Percentiles rank a stretch among this genome's conserved stretches.
phyloP scores from a whole-genome alignment of 2,888 invertebrate species.

The Polydrusus pterygomalis region DNA sequence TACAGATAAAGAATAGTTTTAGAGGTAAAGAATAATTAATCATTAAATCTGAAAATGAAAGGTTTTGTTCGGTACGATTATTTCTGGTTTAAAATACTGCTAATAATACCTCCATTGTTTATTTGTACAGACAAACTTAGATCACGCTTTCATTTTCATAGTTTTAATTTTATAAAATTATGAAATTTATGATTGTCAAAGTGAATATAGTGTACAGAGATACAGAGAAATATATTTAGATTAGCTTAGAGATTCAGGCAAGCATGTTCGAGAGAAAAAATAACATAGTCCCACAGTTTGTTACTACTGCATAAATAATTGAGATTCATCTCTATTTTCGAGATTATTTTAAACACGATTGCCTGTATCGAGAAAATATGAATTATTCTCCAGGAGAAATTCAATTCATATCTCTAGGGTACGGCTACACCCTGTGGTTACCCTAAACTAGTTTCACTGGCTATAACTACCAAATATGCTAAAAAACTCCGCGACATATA shows the following conservation, averaged over 20 bases:
- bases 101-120: slow-evolving; percentile 36
- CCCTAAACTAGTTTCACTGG: slow-evolving; percentile 71
- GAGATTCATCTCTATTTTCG: slow-evolving; percentile 56
- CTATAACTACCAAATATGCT: slow-evolving; percentile 68
- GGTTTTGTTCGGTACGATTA: slow-evolving; percentile 18
- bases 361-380: slow-evolving; percentile 61
- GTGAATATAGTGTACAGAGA: slow-evolving; percentile 65
- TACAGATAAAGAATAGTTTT: slow-evolving; percentile 7
- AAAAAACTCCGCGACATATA: slow-evolving; percentile 69
- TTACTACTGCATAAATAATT: slow-evolving; percentile 36
- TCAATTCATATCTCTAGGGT: slow-evolving; percentile 69
- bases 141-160: slow-evolving; percentile 56
- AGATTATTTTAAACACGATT: slow-evolving; percentile 58
- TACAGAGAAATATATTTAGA: slow-evolving; percentile 64
- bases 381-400: slow-evolving; percentile 58
- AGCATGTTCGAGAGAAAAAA: slow-evolving; percentile 57
- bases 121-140: slow-evolving; percentile 55
- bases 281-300: slow-evolving; percentile 38
- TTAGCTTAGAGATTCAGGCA: slow-evolving; percentile 63
- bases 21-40: slow-evolving; percentile 32
- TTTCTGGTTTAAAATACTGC: slow-evolving; percentile 7
- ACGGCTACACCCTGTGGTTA: slow-evolving; percentile 73
- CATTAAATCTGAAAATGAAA: slow-evolving; percentile 52
- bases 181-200: slow-evolving; percentile 70
- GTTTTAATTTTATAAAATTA: slow-evolving; percentile 55